Conservation (phyloP, 2,113 vertebrate genomes). For the Labeo catla region DNA sequence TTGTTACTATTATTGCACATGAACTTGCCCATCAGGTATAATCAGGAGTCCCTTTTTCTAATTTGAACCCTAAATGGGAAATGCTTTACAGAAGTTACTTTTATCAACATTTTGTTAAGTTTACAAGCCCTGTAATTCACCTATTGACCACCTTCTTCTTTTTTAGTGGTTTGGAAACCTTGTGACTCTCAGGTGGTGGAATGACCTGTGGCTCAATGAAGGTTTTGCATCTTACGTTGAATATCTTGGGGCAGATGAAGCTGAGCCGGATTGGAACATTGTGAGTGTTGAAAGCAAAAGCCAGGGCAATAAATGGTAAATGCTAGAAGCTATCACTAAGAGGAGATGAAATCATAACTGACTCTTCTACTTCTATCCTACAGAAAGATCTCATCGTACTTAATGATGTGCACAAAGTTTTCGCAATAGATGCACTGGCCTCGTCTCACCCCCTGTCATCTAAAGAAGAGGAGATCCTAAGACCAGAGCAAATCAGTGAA, state of each 20-base stretch:
- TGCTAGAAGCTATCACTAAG: background rate
- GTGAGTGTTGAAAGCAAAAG: conserved; percentile 71
- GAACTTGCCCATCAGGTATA: conserved; percentile 81
- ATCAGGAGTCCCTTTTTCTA: background rate
- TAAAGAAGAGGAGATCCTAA: conserved; percentile 81
- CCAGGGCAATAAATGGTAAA: background rate
- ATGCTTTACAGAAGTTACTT: background rate
- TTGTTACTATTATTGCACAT: conserved; percentile 76
- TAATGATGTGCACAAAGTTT: conserved; percentile 81
- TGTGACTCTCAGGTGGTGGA: conserved; percentile 94
- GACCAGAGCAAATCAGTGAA: conserved; percentile 88
- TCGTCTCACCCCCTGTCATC: conserved; percentile 90
- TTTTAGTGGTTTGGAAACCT: conserved; percentile 94
- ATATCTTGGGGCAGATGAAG: conserved; percentile 82
- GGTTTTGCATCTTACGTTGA: conserved; percentile 95
- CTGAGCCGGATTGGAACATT: conserved; percentile 78
- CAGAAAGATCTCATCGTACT: conserved; percentile 90
- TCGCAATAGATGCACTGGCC: conserved; percentile 83
- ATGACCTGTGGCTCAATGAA: conserved; percentile 95
- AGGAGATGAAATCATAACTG: background rate
- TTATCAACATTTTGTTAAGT: background rate
- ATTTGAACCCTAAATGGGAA: background rate
- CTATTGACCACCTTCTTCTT: background rate
- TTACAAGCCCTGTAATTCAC: background rate
- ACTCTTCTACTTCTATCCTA: conserved; percentile 11